Conservation (phyloP, 2,797 vertebrate species). For the Acanthopagrus latus region DNA sequence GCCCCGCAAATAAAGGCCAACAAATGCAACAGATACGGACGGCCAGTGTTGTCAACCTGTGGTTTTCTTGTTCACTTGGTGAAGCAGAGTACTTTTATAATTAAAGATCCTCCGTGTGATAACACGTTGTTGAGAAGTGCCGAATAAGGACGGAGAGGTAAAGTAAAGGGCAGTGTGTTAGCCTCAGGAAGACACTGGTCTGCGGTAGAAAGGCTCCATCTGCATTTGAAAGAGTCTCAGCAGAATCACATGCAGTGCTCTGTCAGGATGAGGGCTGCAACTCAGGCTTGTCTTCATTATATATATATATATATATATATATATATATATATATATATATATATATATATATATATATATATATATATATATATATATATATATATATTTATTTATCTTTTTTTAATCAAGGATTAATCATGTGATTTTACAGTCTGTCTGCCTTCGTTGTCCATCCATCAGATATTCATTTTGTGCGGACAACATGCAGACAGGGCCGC, state of each 20-base stretch:
- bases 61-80: constrained; percentile 51
- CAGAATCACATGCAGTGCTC: not conserved
- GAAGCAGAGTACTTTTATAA: constrained; percentile 66
- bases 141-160: constrained; percentile 34
- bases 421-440: not conserved
- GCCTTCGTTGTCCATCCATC: not conserved
- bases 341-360: constrained; percentile 4
- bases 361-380: constrained; percentile 4
- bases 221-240: constrained; percentile 32
- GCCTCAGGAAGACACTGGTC: constrained; percentile 20
- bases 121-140: constrained; percentile 49
- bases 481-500: no score
- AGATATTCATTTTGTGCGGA: not conserved
- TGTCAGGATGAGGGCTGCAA: not conserved
- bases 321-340: constrained; percentile 4
- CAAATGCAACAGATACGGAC: not conserved
- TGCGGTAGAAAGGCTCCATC: constrained; percentile 2
- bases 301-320: constrained; percentile 4
- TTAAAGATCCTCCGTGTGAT: constrained; percentile 72
- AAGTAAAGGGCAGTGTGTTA: constrained; percentile 41
- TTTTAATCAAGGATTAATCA: not conserved
- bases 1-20: not conserved
- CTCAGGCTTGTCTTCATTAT: not conserved
- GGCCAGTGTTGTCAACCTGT: not conserved
- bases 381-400: not conserved